Evolutionary conservation across 2,888 invertebrate species (phyloP), one percentile per base, ranked within the genome.

Genomic region (Lasioglossum malachurum): DNA sequence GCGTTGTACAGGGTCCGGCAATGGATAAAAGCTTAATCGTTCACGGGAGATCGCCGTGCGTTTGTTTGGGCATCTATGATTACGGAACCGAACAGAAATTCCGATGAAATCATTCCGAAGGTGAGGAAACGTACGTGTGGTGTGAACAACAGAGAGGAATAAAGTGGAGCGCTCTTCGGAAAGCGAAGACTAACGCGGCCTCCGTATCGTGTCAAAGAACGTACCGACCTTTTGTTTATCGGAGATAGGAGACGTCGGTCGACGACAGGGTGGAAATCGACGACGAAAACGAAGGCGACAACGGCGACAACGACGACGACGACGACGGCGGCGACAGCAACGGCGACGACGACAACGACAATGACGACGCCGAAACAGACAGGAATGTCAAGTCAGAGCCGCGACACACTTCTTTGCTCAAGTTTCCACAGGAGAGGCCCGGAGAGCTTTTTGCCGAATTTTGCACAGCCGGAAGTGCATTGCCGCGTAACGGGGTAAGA

Each of bases 381-480:
- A 82, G 72, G 74, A 82, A 84, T 72, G 84, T 88, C 86, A 87
- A 77, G 60, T 80, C 72, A 78, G 64, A 71, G 8, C 69, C 53
- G 60, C 75, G 77, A 87, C 69, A 77, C 71, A 82, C 64, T 75
- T 78, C 44, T 85, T 79, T 53, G 46, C 46, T 83, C 49, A 64
- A 64, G 12, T 82, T 69, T 57, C 60, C 77, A 57, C 60, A 69
- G 78, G 12, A 82, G 75, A 76, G 49, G 35, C 14, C 46, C 81
- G 80, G 53, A 73, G 67, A 78, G 53, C 74, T 83, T 88, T 88
- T 85, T 78, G 85, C 75, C 80, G 83, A 88, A 87, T 87, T 88
- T 88, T 71, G 82, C 89, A 84, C 84, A 88, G 88, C 90, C 91
- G 92, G 91, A 92, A 92, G 92, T 91, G 90, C 90, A 92, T 87